These are phyloP conservation scores for Eremophila alpestris DNA, from an alignment of 2,797 vertebrate species.

Conservation along the genomic window DNA sequence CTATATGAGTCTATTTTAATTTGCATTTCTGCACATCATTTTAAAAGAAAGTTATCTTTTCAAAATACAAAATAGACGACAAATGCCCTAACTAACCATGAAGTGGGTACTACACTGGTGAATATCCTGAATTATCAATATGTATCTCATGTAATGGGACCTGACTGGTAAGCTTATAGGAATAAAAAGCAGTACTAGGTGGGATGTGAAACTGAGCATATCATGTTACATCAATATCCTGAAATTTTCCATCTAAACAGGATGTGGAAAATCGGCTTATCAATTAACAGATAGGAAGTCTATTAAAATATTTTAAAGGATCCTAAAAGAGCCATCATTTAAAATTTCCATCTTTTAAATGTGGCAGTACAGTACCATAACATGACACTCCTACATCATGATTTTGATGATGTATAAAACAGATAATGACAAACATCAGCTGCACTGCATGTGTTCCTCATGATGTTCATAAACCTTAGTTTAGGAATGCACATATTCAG, in stretches of 20 bases:
- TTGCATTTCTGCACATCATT: conserved; percentile 47
- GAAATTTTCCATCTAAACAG: neutral
- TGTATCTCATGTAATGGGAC: neutral
- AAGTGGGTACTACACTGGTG: neutral
- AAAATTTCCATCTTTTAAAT: conserved; percentile 43
- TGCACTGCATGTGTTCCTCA: conserved; percentile 20
- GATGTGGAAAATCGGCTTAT: neutral
- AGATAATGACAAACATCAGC: conserved; percentile 55
- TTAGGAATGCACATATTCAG: conserved; percentile 28
- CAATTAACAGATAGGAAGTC: neutral
- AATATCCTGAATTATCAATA: neutral
- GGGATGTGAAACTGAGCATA: neutral
- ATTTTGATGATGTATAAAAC: conserved; percentile 38
- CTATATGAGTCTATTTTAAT: conserved; percentile 39
- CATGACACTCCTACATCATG: conserved; percentile 39
- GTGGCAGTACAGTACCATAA: conserved; percentile 36
- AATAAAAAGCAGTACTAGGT: neutral
- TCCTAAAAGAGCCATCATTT: neutral
- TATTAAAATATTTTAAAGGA: neutral
- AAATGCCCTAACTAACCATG: neutral
- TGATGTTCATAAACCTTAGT: conserved; percentile 30
- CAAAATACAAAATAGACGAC: conserved; percentile 17
- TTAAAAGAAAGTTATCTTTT: conserved; percentile 40
- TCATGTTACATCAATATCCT: neutral
- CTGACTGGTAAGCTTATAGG: neutral